Evolutionary conservation across 2,797 vertebrate genomes (phyloP).

Genomic region (Erethizon dorsatum): DNA sequence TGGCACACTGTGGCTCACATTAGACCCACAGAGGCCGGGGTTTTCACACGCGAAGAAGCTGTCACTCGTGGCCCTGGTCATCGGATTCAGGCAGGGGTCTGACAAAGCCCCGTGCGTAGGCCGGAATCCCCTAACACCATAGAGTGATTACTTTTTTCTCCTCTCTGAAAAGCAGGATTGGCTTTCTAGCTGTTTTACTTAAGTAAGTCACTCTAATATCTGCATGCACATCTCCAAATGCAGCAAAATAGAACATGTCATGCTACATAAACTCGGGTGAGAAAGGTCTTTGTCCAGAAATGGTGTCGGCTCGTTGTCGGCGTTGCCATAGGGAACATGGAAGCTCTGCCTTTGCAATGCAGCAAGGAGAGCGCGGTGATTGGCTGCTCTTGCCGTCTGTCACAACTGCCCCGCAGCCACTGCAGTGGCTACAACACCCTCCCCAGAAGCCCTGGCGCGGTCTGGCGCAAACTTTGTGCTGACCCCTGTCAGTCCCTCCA

Average conservation of each 20-base stretch:
- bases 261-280: constrained; percentile 24
- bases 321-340: constrained; percentile 76
- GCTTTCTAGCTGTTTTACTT: background rate
- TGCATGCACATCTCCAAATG: background rate
- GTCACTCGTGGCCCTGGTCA: background rate
- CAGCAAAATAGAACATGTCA: constrained; percentile 26
- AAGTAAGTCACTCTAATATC: background rate
- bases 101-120: background rate
- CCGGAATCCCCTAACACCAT: background rate
- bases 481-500: background rate
- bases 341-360: constrained; percentile 1
- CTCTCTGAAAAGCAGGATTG: background rate
- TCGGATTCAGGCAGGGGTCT: background rate
- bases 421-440: background rate
- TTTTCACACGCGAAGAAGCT: background rate
- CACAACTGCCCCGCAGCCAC: constrained; percentile 28
- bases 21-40: background rate
- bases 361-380: constrained; percentile 36
- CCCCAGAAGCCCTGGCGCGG: background rate
- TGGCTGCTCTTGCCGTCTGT: constrained; percentile 64
- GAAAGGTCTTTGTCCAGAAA: constrained; percentile 71
- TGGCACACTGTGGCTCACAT: background rate
- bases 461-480: constrained; percentile 6
- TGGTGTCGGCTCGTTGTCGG: constrained; percentile 33
- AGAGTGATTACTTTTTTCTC: background rate